A percentile compares a stretch with the other conserved stretches of the same genome.
Conservation (phyloP, 2,888 invertebrate species). For the Noctuana brunneofusca region DNA sequence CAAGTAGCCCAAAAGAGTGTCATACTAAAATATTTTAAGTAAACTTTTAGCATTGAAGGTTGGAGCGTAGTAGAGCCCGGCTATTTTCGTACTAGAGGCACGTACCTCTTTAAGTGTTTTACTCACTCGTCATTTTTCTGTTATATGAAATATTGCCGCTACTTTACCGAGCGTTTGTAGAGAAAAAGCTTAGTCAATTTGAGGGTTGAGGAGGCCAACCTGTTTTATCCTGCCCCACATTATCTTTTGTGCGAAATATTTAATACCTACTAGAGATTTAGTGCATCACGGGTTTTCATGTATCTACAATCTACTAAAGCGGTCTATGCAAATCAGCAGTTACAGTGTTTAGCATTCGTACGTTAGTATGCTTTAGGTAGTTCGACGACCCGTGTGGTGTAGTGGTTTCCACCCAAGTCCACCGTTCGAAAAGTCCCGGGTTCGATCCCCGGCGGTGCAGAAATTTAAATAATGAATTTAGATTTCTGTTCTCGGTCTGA, state of each 20-base stretch:
- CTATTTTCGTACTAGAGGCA: conserved; percentile 26
- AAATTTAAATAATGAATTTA: too few species aligned
- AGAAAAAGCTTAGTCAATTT: conserved; percentile 29
- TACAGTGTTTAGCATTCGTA: too few species aligned
- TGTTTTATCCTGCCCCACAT: background rate
- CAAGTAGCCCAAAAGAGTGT: conserved; percentile 5
- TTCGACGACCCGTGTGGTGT: too few species aligned
- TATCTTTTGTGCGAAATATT: background rate
- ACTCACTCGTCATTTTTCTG: conserved; percentile 27
- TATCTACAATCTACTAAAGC: too few species aligned
- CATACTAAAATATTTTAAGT: conserved; percentile 1
- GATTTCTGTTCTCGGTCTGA: too few species aligned
- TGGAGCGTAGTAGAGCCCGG: conserved; percentile 12
- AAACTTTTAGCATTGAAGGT: conserved; percentile 18
- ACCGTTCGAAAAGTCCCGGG: too few species aligned
- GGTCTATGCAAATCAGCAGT: too few species aligned
- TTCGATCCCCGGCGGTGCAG: too few species aligned
- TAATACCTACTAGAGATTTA: too few species aligned
- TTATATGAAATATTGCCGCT: conserved; percentile 32
- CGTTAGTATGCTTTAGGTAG: too few species aligned
- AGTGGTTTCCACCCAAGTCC: too few species aligned
- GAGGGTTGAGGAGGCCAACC: background rate
- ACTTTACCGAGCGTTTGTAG: conserved; percentile 26
- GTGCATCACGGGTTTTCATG: too few species aligned
- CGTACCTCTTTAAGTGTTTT: conserved; percentile 19